A percentile compares a stretch with the other conserved stretches of the same genome.
These are phyloP conservation scores for Danio jaintianensis DNA, from an alignment of 2,797 vertebrate genomes.

Conservation along the genomic window DNA sequence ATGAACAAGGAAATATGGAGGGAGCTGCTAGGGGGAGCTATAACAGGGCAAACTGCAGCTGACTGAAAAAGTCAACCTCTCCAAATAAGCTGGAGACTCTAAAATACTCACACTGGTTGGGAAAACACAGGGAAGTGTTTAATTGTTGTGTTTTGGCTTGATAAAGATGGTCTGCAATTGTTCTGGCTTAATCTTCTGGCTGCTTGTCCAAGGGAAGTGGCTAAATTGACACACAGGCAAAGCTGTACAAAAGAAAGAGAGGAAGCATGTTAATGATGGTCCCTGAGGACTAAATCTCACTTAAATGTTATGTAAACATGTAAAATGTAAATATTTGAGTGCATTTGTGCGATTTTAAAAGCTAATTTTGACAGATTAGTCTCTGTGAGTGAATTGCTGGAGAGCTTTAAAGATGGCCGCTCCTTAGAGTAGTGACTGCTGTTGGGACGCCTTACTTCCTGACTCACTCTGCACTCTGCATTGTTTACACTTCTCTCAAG, in stretches of 20 bases:
- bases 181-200: constrained; percentile 45
- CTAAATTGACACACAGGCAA: constrained; percentile 58
- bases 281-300: neutral
- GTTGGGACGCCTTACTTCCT: constrained; percentile 72
- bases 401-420: constrained; percentile 81
- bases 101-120: constrained; percentile 62
- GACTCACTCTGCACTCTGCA: constrained; percentile 49
- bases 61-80: constrained; percentile 50
- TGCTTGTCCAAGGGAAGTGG: constrained; percentile 57
- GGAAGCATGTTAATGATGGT: constrained; percentile 46
- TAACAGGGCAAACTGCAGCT: constrained; percentile 63
- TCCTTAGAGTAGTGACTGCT: constrained; percentile 60
- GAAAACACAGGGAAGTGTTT: constrained; percentile 51
- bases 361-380: constrained; percentile 59
- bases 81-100: constrained; percentile 33
- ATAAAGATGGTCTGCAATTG: constrained; percentile 54
- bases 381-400: constrained; percentile 52
- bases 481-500: constrained; percentile 15
- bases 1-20: constrained; percentile 77
- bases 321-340: neutral
- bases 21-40: constrained; percentile 82
- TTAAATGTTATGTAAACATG: constrained; percentile 3
- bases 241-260: constrained; percentile 59
- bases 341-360: constrained; percentile 3
- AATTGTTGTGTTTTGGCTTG: constrained; percentile 57